Evolutionary conservation across 2,113 vertebrate species (phyloP), one percentile per base, ranked within the genome.

Genomic region (Dicaeum eximium): DNA sequence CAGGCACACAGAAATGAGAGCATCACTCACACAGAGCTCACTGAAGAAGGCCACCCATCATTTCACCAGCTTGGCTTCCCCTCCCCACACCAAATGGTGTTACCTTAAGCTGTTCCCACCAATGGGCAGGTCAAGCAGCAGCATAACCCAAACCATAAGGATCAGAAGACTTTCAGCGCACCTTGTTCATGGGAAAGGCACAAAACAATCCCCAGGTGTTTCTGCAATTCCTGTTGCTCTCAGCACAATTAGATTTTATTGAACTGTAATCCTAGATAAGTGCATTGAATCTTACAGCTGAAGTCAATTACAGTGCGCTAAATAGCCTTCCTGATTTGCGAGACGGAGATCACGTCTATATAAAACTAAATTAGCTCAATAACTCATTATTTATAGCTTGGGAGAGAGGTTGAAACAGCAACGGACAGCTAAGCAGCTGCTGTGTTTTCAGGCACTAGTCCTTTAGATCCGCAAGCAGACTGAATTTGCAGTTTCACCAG

Each of bases 11-110:
- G 80, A 97, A 96, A 97, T 88, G 78, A 97, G 73, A 92, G 69
- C 93, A 35, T 85, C 72, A 92, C 95, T 96, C 93, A 96, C 82
- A 80, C 93, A 88, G 91, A 90, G 75, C 57, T 40, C 58, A 82
- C 62, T 66, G n/a, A 66, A 90, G 75, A 71, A 60, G 21, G 40
- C 18, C 48, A 51, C 45, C 18, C 60, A 74, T 33, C 25, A 19
- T 71, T 73, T 93, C 94, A 80, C 27, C 15, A 1, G 2, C 57
- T 56, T 66, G 61, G 72, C 75, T 90, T 88, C 44, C 40, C 42
- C 42, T 67, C 40, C 80, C 57, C 2, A 1, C 0, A 0, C 20
- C 57, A 83, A 73, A 56, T 3, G 0, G 38, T 64, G 67, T 22
- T 53, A 60, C 30, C 38, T 78, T 33, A 73, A 86, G 48, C 53